phyloP scores from a whole-genome alignment of 2,797 vertebrate genomes.

The Galago senegalensis region DNA sequence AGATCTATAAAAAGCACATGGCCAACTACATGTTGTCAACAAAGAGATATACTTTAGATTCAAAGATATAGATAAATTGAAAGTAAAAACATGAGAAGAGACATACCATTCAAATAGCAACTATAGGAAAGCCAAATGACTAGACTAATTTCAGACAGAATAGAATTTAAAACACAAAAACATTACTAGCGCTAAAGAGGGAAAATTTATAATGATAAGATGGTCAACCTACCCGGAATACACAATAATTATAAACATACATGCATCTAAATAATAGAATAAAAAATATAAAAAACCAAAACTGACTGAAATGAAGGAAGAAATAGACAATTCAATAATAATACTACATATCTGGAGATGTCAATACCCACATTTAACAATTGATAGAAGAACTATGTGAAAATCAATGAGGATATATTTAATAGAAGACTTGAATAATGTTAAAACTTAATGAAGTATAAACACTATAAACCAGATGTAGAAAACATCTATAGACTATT shows the following conservation, averaged over 20 bases:
- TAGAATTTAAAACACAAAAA: not conserved
- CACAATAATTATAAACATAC: not conserved
- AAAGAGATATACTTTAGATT: not conserved
- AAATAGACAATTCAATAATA: not conserved
- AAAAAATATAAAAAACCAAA: not conserved
- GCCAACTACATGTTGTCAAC: not conserved
- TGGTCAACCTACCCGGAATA: not conserved
- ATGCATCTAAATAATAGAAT: not conserved
- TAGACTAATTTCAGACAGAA: not conserved
- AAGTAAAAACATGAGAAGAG: not conserved
- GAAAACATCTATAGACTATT: not conserved
- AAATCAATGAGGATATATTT: not conserved
- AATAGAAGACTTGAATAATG: not conserved
- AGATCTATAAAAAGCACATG: not conserved
- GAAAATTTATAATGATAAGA: not conserved
- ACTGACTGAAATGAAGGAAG: not conserved
- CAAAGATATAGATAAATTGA: not conserved
- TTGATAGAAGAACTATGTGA: not conserved
- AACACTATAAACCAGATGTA: not conserved
- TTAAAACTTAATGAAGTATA: not conserved
- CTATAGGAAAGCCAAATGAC: not conserved
- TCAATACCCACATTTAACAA: not conserved
- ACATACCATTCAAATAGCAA: not conserved
- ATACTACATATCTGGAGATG: not conserved
- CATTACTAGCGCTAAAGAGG: not conserved